phyloP scores from a whole-genome alignment of 2,113 vertebrate genomes.

The Campylorhamphus procurvoides region DNA sequence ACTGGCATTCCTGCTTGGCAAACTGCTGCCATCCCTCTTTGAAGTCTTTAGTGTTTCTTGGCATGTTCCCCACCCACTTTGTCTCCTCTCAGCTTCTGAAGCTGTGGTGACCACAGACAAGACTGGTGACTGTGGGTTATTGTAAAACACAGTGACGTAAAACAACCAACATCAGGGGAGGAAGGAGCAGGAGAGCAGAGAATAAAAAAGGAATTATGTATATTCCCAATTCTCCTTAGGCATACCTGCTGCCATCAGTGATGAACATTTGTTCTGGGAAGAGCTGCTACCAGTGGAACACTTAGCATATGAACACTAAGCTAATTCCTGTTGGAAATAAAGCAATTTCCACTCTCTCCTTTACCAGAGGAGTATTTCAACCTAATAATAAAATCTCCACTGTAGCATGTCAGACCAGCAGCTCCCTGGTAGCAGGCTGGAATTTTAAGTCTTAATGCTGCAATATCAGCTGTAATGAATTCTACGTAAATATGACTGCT shows the following conservation, averaged over 20 bases:
- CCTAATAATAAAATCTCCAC: constrained; percentile 61
- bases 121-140: neutral
- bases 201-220: neutral
- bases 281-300: constrained; percentile 40
- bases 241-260: constrained; percentile 46
- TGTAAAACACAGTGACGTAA: neutral
- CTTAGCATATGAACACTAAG: constrained; percentile 61
- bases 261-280: constrained; percentile 63
- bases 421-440: constrained; percentile 40
- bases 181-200: neutral
- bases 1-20: neutral
- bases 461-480: constrained; percentile 38
- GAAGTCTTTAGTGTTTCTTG: rapidly evolving
- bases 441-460: constrained; percentile 59
- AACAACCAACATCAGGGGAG: neutral
- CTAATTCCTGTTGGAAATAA: constrained; percentile 70
- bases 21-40: neutral
- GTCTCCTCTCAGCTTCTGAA: neutral
- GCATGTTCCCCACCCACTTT: neutral
- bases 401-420: constrained; percentile 60
- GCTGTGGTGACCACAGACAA: neutral
- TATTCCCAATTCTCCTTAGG: constrained; percentile 32
- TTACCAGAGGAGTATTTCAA: constrained; percentile 58
- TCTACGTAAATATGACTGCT: constrained; percentile 17
- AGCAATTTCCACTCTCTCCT: constrained; percentile 61